Conservation (phyloP, 2,113 vertebrate species). For the Elanoides forficatus region DNA sequence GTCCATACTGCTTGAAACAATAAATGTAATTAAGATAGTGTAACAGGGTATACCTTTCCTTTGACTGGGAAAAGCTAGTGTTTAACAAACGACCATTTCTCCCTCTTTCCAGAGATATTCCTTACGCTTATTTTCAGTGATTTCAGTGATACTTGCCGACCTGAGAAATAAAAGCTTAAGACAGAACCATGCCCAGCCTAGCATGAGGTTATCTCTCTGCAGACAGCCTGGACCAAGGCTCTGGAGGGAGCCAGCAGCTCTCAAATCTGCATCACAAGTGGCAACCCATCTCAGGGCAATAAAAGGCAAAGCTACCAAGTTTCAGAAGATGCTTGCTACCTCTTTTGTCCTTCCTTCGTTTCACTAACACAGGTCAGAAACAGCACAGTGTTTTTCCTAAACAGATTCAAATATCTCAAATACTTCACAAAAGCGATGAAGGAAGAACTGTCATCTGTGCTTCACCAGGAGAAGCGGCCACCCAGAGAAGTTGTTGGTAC, state of each 20-base stretch:
- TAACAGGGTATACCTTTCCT: neutral
- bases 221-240: neutral
- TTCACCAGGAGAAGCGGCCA: rapidly evolving
- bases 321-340: neutral
- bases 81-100: rapidly evolving
- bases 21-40: neutral
- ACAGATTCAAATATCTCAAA: neutral
- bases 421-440: neutral
- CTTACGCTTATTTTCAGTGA: neutral
- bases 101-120: neutral
- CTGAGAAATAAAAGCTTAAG: neutral
- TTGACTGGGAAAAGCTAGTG: neutral
- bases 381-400: neutral
- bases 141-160: neutral
- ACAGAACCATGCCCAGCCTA: rapidly evolving
- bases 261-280: neutral
- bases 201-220: neutral
- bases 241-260: neutral
- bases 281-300: rapidly evolving
- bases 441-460: neutral
- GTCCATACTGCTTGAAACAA: neutral
- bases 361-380: rapidly evolving
- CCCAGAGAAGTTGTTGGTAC: neutral
- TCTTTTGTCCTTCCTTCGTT: neutral
- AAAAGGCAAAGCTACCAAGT: neutral